A percentile compares a stretch with the other conserved stretches of the same genome.
Evolutionary conservation across 1,140 invertebrate genomes (phyloP).

Genomic region (Nephotettix cincticeps): DNA sequence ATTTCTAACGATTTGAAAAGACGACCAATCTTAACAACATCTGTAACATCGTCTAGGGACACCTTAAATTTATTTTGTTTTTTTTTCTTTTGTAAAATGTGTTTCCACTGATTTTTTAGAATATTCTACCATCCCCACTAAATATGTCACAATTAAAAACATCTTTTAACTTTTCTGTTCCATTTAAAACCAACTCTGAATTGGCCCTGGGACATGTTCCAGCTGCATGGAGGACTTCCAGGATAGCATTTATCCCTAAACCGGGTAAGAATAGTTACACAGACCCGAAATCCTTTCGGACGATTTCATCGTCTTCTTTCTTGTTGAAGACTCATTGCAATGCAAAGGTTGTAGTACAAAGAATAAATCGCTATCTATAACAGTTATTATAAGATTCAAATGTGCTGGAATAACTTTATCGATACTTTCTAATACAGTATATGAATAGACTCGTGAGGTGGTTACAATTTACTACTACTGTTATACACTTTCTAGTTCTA

Average conservation of each 20-base stretch:
- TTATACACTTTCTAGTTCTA: not conserved
- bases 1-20: not conserved
- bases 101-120: not conserved
- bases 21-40: not conserved
- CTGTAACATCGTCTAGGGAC: not conserved
- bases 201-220: not conserved
- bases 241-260: not conserved
- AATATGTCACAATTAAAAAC: not conserved
- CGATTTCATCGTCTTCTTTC: not conserved
- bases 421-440: not conserved
- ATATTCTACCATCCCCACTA: not conserved
- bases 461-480: not conserved
- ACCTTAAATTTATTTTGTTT: not conserved
- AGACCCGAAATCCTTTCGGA: not conserved
- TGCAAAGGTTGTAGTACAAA: not conserved
- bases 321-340: not conserved
- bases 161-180: not conserved
- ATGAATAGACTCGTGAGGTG: not conserved
- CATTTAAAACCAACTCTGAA: not conserved
- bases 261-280: not conserved
- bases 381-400: not conserved
- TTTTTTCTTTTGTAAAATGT: not conserved
- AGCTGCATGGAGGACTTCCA: not conserved
- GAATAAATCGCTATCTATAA: not conserved
- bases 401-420: not conserved